Evolutionary conservation across 2,797 vertebrate genomes (phyloP), one percentile per base, ranked within the genome.

Genomic region (Taeniopygia guttata): DNA sequence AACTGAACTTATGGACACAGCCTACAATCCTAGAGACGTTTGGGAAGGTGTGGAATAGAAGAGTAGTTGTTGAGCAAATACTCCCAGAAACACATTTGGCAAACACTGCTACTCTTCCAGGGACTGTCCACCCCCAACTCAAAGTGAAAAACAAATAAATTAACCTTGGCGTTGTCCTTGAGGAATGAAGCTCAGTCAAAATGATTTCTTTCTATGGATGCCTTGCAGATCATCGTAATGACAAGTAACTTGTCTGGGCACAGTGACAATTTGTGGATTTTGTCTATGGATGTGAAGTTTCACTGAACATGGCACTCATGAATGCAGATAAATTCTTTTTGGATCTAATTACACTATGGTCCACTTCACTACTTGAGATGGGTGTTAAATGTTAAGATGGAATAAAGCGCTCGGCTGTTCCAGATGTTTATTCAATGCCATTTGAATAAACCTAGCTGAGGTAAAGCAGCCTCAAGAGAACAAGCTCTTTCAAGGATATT

Each of bases 191-290:
- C 83, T 95, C 95, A 96, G 95, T 97, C 96, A 97, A 93, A 96
- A 94, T 95, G 49, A 97, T 96, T 97, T 95, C 87, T 92, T 92
- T 91, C 80, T 96, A 91, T 82, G 80, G 91, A 87, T 94, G 96
- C 88, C 83, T 93, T 94, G 84, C 91, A 96, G 93, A 97, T 97
- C 94, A 96, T 96, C 8, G 0, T 63, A 72, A 83, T 97, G 94
- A 97, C 96, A 96, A 96, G 92, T 96, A 96, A 97, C 94, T 96
- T 84, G 96, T 97, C 95, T 97, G 97, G 97, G 96, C 96, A 97
- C 84, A 5, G 94, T 97, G 97, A 97, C 97, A 97, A 97, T 88
- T 95, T 88, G 89, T 77, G 94, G 96, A 96, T 96, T 97, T 96
- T 80, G 92, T 93, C 94, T 94, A 34, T 92, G 89, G 87, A 96